A percentile compares a stretch with the other conserved stretches of the same genome.
Evolutionary conservation across 37 sponge, comb jelly and placozoan species (phyloP).

Genomic region (Halisarca cf. caerulea): DNA sequence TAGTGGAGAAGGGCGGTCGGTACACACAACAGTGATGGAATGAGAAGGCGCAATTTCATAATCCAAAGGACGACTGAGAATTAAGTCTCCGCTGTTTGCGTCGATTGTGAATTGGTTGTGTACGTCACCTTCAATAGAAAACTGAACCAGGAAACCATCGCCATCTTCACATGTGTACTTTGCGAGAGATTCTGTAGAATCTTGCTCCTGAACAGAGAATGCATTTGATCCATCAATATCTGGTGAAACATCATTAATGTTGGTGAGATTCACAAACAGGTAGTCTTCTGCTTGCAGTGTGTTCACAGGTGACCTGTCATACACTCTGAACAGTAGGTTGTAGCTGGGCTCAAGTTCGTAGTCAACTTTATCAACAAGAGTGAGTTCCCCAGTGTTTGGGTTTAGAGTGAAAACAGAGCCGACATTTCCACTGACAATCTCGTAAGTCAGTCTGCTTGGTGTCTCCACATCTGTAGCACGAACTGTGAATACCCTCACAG

Average conservation of each 20-base stretch:
- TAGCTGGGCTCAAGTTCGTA: constrained; percentile 45
- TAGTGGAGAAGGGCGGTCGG: constrained; percentile 8
- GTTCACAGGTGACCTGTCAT: constrained; percentile 27
- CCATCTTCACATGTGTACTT: constrained; percentile 53
- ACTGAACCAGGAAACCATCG: constrained; percentile 23
- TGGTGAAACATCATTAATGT: constrained; percentile 43
- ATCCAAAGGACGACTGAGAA: constrained; percentile 45
- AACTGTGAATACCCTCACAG: constrained; percentile 26
- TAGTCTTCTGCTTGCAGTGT: constrained; percentile 3
- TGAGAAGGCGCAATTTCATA: constrained; percentile 34
- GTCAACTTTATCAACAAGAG: constrained; percentile 32
- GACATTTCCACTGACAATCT: constrained; percentile 60
- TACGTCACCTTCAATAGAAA: constrained; percentile 23
- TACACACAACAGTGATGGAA: constrained; percentile 26
- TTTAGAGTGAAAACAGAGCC: constrained; percentile 43
- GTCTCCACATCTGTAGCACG: constrained; percentile 47
- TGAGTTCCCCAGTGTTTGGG: constrained; percentile 38
- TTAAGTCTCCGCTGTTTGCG: constrained; percentile 38
- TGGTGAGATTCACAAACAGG: constrained; percentile 29
- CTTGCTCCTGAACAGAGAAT: constrained; percentile 22
- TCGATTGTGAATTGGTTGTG: constrained; percentile 28
- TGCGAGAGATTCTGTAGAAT: neutral
- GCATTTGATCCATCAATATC: constrained; percentile 15
- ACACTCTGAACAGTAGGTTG: constrained; percentile 35
- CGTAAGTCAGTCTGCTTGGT: constrained; percentile 24